Conservation (phyloP, 2,797 vertebrate genomes). For the Characodon lateralis region DNA sequence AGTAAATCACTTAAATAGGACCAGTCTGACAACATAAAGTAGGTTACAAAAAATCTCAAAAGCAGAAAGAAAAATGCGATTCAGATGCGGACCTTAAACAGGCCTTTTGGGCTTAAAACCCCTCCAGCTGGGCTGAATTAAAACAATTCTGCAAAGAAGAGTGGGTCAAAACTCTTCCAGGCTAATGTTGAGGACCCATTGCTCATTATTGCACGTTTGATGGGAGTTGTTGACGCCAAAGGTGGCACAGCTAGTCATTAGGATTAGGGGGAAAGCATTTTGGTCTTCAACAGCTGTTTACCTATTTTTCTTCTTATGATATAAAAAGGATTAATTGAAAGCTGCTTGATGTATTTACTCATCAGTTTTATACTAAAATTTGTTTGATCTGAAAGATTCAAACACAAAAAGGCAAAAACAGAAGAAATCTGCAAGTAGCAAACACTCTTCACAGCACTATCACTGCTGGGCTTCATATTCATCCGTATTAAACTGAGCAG, state of each 20-base stretch:
- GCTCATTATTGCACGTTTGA: not conserved
- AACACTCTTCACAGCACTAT: not conserved
- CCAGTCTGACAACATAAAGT: not conserved
- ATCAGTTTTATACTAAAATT: not conserved
- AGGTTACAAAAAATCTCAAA: not conserved
- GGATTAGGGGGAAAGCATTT: not conserved
- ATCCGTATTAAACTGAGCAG: constrained; percentile 25
- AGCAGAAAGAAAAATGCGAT: not conserved
- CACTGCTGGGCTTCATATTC: not conserved
- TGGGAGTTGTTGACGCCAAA: not conserved
- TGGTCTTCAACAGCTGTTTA: not conserved
- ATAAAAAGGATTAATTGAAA: not conserved
- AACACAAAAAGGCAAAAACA: not conserved
- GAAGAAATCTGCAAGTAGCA: not conserved
- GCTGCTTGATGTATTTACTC: not conserved
- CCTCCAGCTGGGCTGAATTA: not conserved
- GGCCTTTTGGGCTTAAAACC: not conserved
- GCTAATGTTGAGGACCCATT: not conserved
- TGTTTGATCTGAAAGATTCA: not conserved
- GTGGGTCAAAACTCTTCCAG: not conserved
- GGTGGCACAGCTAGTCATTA: not conserved
- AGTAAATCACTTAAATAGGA: not conserved
- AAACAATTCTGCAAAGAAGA: not conserved
- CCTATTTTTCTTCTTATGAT: not conserved
- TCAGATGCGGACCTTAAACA: not conserved